Evolutionary conservation across 2,113 vertebrate species (phyloP).

Genomic region (Circaetus cinerascens): DNA sequence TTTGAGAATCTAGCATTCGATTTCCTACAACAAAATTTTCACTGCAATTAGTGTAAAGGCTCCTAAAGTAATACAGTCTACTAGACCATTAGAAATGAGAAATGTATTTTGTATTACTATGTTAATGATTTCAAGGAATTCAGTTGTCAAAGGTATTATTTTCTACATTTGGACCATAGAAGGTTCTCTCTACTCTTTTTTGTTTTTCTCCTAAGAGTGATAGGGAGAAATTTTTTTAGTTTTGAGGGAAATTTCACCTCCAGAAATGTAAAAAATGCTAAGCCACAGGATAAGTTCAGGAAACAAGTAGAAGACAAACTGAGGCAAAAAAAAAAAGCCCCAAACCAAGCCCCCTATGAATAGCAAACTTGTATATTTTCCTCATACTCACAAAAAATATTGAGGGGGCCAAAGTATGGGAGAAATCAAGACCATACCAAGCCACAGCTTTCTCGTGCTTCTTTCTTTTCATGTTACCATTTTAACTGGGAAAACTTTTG

Average conservation of each 20-base stretch:
- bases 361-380: neutral
- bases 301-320: neutral
- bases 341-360: neutral
- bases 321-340: neutral
- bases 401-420: neutral
- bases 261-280: neutral
- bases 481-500: neutral
- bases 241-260: neutral
- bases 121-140: neutral
- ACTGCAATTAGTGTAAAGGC: neutral
- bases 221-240: fast-evolving
- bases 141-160: neutral
- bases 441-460: neutral
- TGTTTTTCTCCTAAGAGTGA: neutral
- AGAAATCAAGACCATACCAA: neutral
- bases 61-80: neutral
- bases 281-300: neutral
- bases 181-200: neutral
- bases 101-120: neutral
- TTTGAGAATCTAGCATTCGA: neutral
- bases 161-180: neutral
- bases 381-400: neutral
- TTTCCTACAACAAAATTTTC: neutral
- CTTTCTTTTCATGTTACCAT: neutral
- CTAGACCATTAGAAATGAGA: neutral